phyloP scores from a whole-genome alignment of 1,140 invertebrate genomes.

The Hormaphis cornu region DNA sequence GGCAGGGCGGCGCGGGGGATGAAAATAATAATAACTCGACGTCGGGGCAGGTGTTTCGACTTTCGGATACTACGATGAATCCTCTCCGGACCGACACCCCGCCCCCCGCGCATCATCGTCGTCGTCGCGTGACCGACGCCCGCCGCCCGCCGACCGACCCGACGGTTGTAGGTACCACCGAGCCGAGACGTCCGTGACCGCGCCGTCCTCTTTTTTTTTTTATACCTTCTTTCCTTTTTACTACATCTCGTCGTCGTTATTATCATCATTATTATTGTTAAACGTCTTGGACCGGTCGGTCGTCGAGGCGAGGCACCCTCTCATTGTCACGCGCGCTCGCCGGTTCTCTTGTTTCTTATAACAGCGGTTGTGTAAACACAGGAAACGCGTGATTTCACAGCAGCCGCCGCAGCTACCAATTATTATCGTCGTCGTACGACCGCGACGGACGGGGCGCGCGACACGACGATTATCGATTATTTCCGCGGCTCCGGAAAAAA shows the following conservation, averaged over 20 bases:
- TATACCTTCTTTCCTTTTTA: too few relatives aligned
- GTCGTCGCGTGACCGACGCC: background rate
- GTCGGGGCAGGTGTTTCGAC: conserved; percentile 3
- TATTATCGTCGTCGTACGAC: too few relatives aligned
- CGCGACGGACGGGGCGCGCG: background rate
- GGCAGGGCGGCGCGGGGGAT: background rate
- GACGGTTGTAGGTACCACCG: too few relatives aligned
- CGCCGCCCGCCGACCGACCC: background rate
- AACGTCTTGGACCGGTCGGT: too few relatives aligned
- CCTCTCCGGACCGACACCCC: background rate
- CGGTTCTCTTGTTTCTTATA: background rate
- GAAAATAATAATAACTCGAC: conserved; percentile 24
- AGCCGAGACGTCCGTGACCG: background rate
- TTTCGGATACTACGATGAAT: background rate
- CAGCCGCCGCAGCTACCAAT: background rate
- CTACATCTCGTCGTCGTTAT: too few relatives aligned
- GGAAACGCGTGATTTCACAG: conserved; percentile 20
- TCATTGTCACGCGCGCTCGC: background rate
- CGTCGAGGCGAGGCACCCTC: too few relatives aligned
- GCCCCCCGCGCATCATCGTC: background rate
- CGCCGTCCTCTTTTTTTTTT: too few relatives aligned
- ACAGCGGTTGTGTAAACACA: conserved; percentile 22
- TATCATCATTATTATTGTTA: too few relatives aligned
- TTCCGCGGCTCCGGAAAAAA: too few relatives aligned
- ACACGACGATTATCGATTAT: too few relatives aligned